Evolutionary conservation across 2,113 vertebrate species (phyloP), one percentile per base, ranked within the genome.

Genomic region (Falcunculus frontatus): DNA sequence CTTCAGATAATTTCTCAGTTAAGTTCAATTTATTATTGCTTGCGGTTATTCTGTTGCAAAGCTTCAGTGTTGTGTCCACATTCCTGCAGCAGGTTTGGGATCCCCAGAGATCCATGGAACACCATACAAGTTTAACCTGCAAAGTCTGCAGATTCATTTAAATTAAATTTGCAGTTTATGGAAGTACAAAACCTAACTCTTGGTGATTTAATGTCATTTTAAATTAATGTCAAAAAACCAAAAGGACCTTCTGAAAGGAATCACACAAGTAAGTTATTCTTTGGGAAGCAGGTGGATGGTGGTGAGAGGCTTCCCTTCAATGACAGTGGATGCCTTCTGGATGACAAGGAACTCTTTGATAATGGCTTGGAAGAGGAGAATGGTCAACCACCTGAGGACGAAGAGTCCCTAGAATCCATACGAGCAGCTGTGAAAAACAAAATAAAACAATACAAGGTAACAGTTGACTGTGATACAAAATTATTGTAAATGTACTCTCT

Each of bases 341-440:
- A 97, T 37, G 98, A 99, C 96, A 98, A 98, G 42, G 99, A 99
- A 12, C 98, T 99, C 80, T 99, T 99, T 96, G 99, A 99, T 74
- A 98, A 97, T 70, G 98, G 97, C 46, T 91, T 98, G 42, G 98
- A 98, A 11, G 98, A 98, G 50, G 98, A 98, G 16, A 60, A 64
- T 6, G 85, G 85, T 88, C 25, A 68, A 21, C 3, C 74, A 21
- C 18, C 87, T 11, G 98, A 98, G 85, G 98, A 98, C 21, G 98
- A 98, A 29, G 99, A 99, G 91, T 99, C 99, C 2, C 84, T 99
- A 64, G 98, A 99, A 47, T 98, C 98, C 23, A 99, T 99, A 81
- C 92, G 99, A 93, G 97, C 98, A 4, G 98, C 98, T 5, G 95
- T 99, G 56, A 99, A 98, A 96, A 97, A 97, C 74, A 99, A 99